phyloP scores from a whole-genome alignment of 1,140 invertebrate genomes.

The Drosophila burlai region DNA sequence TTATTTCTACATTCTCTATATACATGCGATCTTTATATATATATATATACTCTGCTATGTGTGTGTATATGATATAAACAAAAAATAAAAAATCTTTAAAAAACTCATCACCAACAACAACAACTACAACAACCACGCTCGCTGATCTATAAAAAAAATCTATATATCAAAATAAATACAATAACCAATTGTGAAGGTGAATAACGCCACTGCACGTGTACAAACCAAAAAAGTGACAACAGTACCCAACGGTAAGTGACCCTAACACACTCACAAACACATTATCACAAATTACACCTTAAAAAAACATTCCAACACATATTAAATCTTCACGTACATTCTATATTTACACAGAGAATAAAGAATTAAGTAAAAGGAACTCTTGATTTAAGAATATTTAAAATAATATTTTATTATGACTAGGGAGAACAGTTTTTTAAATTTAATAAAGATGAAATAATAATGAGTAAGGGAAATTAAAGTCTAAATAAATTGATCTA shows the following conservation, averaged over 20 bases:
- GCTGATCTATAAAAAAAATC: slow-evolving; percentile 62
- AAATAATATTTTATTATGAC: neutral
- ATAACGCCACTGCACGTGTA: slow-evolving; percentile 98
- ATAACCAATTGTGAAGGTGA: slow-evolving; percentile 90
- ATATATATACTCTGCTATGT: slow-evolving; percentile 42
- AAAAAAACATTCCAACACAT: slow-evolving; percentile 19
- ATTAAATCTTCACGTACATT: slow-evolving; percentile 21
- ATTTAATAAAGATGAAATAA: neutral
- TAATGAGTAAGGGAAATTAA: neutral
- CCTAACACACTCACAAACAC: slow-evolving; percentile 60
- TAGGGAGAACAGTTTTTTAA: neutral
- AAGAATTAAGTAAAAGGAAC: slow-evolving; percentile 5
- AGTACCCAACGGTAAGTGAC: slow-evolving; percentile 95
- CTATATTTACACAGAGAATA: slow-evolving; percentile 1
- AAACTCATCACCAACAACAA: slow-evolving; percentile 71
- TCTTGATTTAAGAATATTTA: neutral
- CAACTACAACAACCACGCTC: slow-evolving; percentile 63
- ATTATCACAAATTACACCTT: slow-evolving; percentile 19
- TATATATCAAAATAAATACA: slow-evolving; percentile 29
- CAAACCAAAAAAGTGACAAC: slow-evolving; percentile 98
- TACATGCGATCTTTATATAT: slow-evolving; percentile 64
- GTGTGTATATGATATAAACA: slow-evolving; percentile 57
- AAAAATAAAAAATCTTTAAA: slow-evolving; percentile 36
- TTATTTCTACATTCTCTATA: slow-evolving; percentile 79
- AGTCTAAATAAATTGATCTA: too few species aligned